Evolutionary conservation across 2,888 invertebrate species (phyloP), one percentile per base, ranked within the genome.

Genomic region (Acrocera orbiculus): DNA sequence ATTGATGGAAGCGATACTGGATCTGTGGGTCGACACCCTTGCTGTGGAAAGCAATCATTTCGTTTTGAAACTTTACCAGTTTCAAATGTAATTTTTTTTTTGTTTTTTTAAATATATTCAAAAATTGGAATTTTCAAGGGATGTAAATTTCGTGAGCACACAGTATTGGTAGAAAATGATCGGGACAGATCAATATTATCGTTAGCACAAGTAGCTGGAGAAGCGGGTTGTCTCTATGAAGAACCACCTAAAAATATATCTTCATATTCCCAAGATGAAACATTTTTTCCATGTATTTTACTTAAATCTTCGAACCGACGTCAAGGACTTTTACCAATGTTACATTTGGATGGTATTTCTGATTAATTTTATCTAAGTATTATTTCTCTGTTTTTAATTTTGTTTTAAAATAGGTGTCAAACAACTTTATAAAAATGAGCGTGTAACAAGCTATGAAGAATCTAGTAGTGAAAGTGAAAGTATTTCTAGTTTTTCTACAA

Each of bases 31-130:
- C 64, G 76, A 34, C 82, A 77, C 61, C 79, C 86, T 0, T 92
- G 92, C 59, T 92, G 92, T 58, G 83, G 85, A 16, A 80, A 81
- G 58, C 69, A 79, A 42, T 79, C 85, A 2, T 81, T 83, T 53
- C 53, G 61, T 35, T 61, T 46, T 36, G 60, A 61, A 40, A 54
- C 56, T 0, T 38, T 61, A 19, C 53, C 56, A 0, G 56, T 56
- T 13, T 53, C 58, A n/a, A 55, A 56, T 47, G 59, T 59, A 44
- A 34, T 28, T 26, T 24, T 24, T 10, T 3, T 25, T 16, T 19
- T 23, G 14, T n/a, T 32, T 6, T 31, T 31, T 27, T 26, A n/a
- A 11, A 27, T 8, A 3, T 28, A n/a, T 13, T 26, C 16, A n/a
- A 10, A 25, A 15, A 10, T 4, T 25, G 11, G 13, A 30, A 28